Percentiles rank a stretch among this genome's conserved stretches.
Evolutionary conservation across 2,113 vertebrate species (phyloP).

Genomic region (Mus musculus): DNA sequence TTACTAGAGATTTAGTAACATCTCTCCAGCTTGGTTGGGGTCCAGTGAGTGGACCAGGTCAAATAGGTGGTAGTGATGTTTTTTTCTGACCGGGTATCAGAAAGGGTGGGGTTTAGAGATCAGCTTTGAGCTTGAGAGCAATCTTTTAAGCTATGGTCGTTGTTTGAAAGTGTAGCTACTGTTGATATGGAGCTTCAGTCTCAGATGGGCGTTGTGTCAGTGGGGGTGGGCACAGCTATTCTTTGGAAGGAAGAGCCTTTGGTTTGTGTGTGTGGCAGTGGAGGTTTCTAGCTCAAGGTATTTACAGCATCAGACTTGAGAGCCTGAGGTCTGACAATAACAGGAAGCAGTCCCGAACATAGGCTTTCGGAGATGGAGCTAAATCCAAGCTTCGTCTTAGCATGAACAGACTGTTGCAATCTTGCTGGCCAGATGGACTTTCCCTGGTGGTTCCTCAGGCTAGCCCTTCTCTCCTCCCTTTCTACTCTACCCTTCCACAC

Average conservation of each 20-base stretch:
- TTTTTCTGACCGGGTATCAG: constrained; percentile 11
- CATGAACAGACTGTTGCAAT: neutral
- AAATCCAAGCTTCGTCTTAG: neutral
- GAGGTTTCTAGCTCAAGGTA: constrained; percentile 2
- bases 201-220: neutral
- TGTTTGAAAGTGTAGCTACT: neutral
- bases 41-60: constrained; percentile 25
- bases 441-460: neutral
- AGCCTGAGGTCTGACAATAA: neutral
- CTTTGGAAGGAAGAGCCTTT: neutral
- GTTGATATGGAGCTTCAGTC: neutral
- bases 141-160: neutral
- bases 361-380: neutral
- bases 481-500: neutral
- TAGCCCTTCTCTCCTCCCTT: neutral
- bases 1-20: constrained; percentile 26
- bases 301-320: constrained; percentile 13
- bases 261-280: neutral
- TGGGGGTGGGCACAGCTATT: neutral
- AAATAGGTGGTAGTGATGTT: constrained; percentile 9
- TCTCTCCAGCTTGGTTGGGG: constrained; percentile 10
- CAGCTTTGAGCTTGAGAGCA: constrained; percentile 50
- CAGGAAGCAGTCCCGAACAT: neutral
- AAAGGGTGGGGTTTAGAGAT: neutral
- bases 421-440: neutral